Evolutionary conservation across 2,113 vertebrate genomes (phyloP), one percentile per base, ranked within the genome.

Genomic region (Tachuris rubrigastra): DNA sequence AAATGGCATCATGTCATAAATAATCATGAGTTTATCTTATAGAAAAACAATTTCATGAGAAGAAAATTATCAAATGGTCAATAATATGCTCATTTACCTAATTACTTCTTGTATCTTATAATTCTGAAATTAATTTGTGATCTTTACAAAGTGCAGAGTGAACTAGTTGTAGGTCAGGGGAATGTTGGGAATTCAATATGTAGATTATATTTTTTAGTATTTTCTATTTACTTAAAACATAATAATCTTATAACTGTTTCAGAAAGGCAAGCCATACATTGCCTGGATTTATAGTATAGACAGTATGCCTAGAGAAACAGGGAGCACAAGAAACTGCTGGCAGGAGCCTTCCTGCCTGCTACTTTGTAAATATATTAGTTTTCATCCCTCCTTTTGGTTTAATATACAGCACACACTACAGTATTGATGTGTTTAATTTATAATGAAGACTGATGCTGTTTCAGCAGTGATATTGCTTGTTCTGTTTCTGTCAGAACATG

Each of bases 381-480:
- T 89, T 69, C 69, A 85, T 19, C 15, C 21, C 24, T 76, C 73
- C 12, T 88, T 82, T 87, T 75, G 37, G 60, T 83, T 24, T 5
- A 79, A 91, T 87, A 31, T 42, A 60, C 44, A 66, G 56, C 33
- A 76, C 58, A 76, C 52, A 55, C 71, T 80, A 59, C 3, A 10
- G 7, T 90, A 87, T 63, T 8, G 72, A 92, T 63, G 41, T 87
- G 63, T 93, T 96, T 80, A 91, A 92, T 90, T 90, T 93, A 83
- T 96, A 96, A 90, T 94, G 85, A 94, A 63, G 85, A 35, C 71
- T 77, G 84, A 46, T 94, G 81, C 87, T 95, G 37, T 91, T 93
- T 80, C 88, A 87, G 67, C 88, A 96, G 52, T n/a, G 56, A 19
- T 73, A 60, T 63, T 3, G 4, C 87, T 96, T 81, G 41, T 86